These are phyloP conservation scores for Pheucticus melanocephalus DNA, from an alignment of 2,113 vertebrate genomes.

Conservation along the genomic window DNA sequence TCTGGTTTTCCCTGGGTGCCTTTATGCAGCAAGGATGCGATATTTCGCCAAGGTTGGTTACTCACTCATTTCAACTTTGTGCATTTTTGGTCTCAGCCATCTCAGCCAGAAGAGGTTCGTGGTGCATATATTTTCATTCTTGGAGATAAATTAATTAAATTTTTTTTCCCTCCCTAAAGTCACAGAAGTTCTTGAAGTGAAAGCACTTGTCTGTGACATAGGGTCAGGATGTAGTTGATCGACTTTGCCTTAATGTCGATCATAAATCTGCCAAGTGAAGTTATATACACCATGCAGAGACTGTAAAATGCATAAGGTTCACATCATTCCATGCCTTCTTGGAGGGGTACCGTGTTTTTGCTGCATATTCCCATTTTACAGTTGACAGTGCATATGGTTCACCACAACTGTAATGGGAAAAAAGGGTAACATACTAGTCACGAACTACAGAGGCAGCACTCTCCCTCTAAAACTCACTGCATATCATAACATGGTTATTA, in stretches of 20 bases:
- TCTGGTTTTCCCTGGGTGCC: constrained; percentile 99
- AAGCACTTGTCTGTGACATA: not conserved
- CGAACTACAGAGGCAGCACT: not conserved
- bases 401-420: constrained; percentile 80
- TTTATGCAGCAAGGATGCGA: constrained; percentile 99
- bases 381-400: constrained; percentile 62
- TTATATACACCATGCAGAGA: constrained; percentile 77
- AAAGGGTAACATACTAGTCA: constrained; percentile 55
- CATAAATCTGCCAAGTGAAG: constrained; percentile 71
- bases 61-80: constrained; percentile 78
- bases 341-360: constrained; percentile 95
- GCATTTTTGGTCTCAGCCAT: constrained; percentile 79
- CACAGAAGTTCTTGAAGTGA: not conserved
- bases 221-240: constrained; percentile 43
- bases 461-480: not conserved
- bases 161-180: not conserved
- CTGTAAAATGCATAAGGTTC: constrained; percentile 83
- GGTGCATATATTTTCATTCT: constrained; percentile 80
- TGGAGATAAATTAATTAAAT: constrained; percentile 22
- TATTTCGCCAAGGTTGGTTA: constrained; percentile 99
- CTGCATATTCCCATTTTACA: constrained; percentile 89
- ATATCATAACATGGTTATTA: not conserved
- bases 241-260: constrained; percentile 11
- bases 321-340: constrained; percentile 82
- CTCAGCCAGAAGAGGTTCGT: constrained; percentile 63